These are phyloP conservation scores for Sepioteuthis lessoniana DNA, from an alignment of 2,888 invertebrate genomes.

Conservation along the genomic window DNA sequence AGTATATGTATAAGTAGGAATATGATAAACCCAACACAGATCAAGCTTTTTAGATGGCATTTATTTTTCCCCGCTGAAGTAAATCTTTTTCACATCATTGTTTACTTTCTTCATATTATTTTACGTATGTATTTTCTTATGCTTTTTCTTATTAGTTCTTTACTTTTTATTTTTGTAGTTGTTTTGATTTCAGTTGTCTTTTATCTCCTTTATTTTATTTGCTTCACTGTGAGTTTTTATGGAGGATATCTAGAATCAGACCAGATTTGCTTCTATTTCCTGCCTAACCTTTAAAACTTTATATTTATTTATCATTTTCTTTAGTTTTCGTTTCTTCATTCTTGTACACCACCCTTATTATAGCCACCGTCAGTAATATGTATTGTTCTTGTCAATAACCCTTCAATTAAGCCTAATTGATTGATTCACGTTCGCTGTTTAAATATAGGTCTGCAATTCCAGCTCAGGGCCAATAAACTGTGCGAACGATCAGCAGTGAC, in stretches of 20 bases:
- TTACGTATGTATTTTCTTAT: too few species aligned
- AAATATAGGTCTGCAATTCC: neutral
- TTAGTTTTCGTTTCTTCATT: neutral
- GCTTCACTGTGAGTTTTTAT: too few species aligned
- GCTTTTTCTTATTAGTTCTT: too few species aligned
- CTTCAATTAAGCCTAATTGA: neutral
- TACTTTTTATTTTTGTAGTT: neutral
- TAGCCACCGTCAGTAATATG: neutral
- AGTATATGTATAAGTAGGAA: too few species aligned
- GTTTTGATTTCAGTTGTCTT: neutral
- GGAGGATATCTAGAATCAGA: too few species aligned
- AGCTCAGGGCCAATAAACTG: neutral
- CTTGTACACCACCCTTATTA: neutral
- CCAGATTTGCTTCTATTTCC: neutral
- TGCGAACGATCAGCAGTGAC: neutral
- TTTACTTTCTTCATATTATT: too few species aligned
- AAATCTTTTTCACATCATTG: too few species aligned
- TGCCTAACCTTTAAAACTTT: neutral
- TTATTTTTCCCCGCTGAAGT: too few species aligned
- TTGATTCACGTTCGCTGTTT: neutral
- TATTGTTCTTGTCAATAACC: neutral
- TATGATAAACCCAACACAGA: too few species aligned
- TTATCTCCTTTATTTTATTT: too few species aligned
- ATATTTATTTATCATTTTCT: neutral
- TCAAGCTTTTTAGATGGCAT: too few species aligned